phyloP scores from a whole-genome alignment of 2,113 vertebrate genomes.

The Gambusia holbrooki region DNA sequence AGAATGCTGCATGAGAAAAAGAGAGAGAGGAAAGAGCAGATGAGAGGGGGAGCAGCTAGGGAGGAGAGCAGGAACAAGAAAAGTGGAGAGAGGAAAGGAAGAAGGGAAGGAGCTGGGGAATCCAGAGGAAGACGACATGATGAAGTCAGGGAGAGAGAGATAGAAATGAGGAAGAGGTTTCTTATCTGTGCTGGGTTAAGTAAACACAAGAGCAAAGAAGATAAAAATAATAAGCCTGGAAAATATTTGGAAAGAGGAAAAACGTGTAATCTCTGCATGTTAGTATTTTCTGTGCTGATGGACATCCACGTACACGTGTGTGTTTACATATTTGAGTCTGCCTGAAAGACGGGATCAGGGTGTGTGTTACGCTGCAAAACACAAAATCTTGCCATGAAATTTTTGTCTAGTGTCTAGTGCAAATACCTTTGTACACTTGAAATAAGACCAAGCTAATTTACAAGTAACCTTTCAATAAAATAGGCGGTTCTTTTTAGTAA shows the following conservation, averaged over 20 bases:
- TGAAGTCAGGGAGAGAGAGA: constrained; percentile 26
- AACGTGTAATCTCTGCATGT: constrained; percentile 6
- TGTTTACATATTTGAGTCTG: constrained; percentile 4
- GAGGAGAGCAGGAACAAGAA: constrained; percentile 19
- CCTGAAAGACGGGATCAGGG: background rate
- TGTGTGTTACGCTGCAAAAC: too few relatives aligned
- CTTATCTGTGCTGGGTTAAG: constrained; percentile 57
- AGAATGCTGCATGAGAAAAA: constrained; percentile 76
- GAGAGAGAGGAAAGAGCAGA: constrained; percentile 57
- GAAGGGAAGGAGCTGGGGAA: constrained; percentile 22
- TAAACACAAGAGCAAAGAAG: constrained; percentile 62
- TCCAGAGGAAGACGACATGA: constrained; percentile 9
- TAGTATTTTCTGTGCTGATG: constrained; percentile 26
- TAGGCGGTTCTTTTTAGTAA: too few relatives aligned
- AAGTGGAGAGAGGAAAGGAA: constrained; percentile 7
- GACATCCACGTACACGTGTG: constrained; percentile 7
- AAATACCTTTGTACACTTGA: too few relatives aligned
- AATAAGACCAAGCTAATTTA: too few relatives aligned
- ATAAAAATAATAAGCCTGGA: constrained; percentile 50
- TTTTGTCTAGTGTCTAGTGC: too few relatives aligned
- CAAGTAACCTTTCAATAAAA: too few relatives aligned
- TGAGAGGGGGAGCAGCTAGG: constrained; percentile 43
- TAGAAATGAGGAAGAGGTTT: constrained; percentile 46
- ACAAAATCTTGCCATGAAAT: too few relatives aligned
- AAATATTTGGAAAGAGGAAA: constrained; percentile 52